A percentile compares a stretch with the other conserved stretches of the same genome.
Evolutionary conservation across 1,140 invertebrate species (phyloP).

Genomic region (Drosophila tsacasi): DNA sequence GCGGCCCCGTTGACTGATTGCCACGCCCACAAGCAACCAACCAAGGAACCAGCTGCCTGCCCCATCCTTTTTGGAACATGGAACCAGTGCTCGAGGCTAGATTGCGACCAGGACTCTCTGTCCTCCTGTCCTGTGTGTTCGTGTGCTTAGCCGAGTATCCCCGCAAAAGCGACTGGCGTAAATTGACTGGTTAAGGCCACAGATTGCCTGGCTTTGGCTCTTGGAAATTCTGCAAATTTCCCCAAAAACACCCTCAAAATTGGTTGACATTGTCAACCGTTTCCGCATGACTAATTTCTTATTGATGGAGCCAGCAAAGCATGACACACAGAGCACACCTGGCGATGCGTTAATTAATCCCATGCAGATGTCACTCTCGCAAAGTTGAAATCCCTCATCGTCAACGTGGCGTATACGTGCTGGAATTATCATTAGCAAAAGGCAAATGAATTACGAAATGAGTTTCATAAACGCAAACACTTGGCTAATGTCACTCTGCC

Average conservation of each 20-base stretch:
- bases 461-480: conserved; percentile 33
- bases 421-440: conserved; percentile 27
- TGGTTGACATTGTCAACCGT: conserved; percentile 28
- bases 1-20: conserved; percentile 60
- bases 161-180: conserved; percentile 14
- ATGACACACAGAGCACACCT: conserved; percentile 26
- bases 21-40: conserved; percentile 20
- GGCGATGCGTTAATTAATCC: conserved; percentile 65
- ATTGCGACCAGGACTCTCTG: conserved; percentile 27
- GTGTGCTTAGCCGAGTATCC: conserved; percentile 7
- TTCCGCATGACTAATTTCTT: conserved; percentile 19
- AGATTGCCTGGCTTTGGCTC: conserved; percentile 23
- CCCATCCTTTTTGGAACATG: conserved; percentile 3
- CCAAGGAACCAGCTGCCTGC: background rate
- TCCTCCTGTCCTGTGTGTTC: background rate
- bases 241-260: conserved; percentile 13
- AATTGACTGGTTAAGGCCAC: conserved; percentile 30
- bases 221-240: conserved; percentile 14
- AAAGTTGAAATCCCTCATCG: conserved; percentile 24
- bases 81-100: conserved; percentile 25
- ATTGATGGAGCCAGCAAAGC: conserved; percentile 20
- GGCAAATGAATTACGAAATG: conserved; percentile 60
- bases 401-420: conserved; percentile 55
- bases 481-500: conserved; percentile 27
- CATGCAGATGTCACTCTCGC: conserved; percentile 30